These are phyloP conservation scores for Hydrolagus affinis DNA, from an alignment of 2,113 vertebrate species.

Conservation along the genomic window DNA sequence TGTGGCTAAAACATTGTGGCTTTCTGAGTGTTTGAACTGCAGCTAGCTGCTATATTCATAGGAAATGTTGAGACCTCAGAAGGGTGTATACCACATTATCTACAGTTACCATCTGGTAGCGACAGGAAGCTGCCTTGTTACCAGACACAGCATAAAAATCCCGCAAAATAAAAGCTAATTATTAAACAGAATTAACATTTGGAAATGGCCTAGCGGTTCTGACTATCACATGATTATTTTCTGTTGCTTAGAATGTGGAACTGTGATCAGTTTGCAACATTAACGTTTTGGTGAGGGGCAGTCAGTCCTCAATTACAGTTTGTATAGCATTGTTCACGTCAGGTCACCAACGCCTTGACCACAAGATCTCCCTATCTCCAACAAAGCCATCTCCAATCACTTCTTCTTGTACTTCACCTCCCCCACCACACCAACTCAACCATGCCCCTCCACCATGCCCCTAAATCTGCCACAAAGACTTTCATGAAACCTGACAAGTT, in stretches of 20 bases:
- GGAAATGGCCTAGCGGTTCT: neutral
- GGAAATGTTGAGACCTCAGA: conserved; percentile 4
- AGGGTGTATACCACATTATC: conserved; percentile 3
- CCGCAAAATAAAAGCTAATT: neutral
- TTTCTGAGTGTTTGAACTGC: neutral
- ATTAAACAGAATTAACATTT: neutral
- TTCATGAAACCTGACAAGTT: no score
- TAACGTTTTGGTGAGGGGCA: no score
- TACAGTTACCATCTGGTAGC: conserved; percentile 2
- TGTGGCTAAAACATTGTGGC: conserved; percentile 19
- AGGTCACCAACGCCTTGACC: no score
- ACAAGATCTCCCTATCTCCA: no score
- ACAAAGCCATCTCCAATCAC: no score
- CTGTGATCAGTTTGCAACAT: neutral
- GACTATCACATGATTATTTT: neutral
- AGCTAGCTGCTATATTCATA: neutral
- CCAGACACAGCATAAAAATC: neutral
- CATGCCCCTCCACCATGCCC: no score
- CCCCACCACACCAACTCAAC: no score
- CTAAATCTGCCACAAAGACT: no score
- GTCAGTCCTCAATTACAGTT: no score
- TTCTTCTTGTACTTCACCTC: no score
- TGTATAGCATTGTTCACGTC: no score
- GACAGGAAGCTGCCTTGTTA: conserved; percentile 6
- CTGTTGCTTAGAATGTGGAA: neutral